These are phyloP conservation scores for Gadopsis bispinosus DNA, from an alignment of 2,797 vertebrate species.

Conservation along the genomic window DNA sequence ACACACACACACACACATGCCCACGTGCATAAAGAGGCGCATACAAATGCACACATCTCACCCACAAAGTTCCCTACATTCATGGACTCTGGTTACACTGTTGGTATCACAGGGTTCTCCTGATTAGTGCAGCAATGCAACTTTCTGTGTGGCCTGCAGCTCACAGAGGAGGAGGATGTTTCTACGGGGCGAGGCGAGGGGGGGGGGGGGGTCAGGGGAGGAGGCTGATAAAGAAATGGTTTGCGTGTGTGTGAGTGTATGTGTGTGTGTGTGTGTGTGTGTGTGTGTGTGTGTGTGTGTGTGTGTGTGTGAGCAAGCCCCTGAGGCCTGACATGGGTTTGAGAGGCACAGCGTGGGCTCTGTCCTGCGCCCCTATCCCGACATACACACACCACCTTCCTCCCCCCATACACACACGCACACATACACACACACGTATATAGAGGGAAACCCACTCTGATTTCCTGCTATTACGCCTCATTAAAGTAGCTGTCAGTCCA, in stretches of 20 bases:
- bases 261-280: slow-evolving; percentile 29
- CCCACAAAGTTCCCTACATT: slow-evolving; percentile 46
- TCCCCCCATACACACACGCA: slow-evolving; percentile 14
- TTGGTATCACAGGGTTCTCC: slow-evolving; percentile 75
- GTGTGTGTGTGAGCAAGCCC: slow-evolving; percentile 45
- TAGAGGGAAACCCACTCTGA: slow-evolving; percentile 82
- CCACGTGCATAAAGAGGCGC: not conserved
- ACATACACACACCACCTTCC: slow-evolving; percentile 43
- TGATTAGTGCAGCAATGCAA: slow-evolving; percentile 81
- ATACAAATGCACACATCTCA: slow-evolving; percentile 34
- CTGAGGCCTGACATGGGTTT: slow-evolving; percentile 72
- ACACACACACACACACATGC: slow-evolving; percentile 16
- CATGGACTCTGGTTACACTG: slow-evolving; percentile 75
- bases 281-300: slow-evolving; percentile 32
- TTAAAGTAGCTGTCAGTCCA: slow-evolving; percentile 87
- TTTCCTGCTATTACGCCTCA: slow-evolving; percentile 88
- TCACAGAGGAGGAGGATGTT: slow-evolving; percentile 69
- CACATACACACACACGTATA: slow-evolving; percentile 58
- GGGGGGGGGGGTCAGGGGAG: slow-evolving; percentile 39
- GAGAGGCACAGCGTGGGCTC: slow-evolving; percentile 76
- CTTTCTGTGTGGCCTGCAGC: slow-evolving; percentile 85
- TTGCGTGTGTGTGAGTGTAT: slow-evolving; percentile 38
- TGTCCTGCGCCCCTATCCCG: slow-evolving; percentile 65
- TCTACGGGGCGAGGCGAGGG: slow-evolving; percentile 40
- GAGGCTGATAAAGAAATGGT: slow-evolving; percentile 70